phyloP scores from a whole-genome alignment of 1,140 invertebrate species.

The Cydia fagiglandana region DNA sequence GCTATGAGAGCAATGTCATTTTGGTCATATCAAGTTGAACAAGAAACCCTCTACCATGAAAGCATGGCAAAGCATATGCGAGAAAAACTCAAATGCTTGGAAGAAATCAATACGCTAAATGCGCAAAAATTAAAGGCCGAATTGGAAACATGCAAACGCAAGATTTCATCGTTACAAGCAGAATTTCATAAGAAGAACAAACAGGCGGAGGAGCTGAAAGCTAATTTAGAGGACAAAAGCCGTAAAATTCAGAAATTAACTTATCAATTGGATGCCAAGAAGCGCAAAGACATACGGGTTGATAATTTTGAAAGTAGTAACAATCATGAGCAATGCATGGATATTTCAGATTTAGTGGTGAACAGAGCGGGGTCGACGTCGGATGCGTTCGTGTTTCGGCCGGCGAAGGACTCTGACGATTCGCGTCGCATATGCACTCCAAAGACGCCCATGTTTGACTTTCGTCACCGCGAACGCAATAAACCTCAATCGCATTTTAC shows the following conservation, averaged over 20 bases:
- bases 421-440: slow-evolving; percentile 63
- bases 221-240: slow-evolving; percentile 68
- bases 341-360: slow-evolving; percentile 67
- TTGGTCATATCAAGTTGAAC: slow-evolving; percentile 79
- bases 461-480: slow-evolving; percentile 51
- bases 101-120: slow-evolving; percentile 71
- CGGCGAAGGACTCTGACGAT: slow-evolving; percentile 59
- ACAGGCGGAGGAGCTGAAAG: slow-evolving; percentile 69
- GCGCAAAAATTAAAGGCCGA: slow-evolving; percentile 73
- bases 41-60: slow-evolving; percentile 75
- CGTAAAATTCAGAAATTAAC: slow-evolving; percentile 74
- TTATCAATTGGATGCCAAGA: slow-evolving; percentile 69
- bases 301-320: slow-evolving; percentile 55
- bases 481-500: slow-evolving; percentile 59
- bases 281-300: slow-evolving; percentile 66
- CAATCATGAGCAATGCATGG: slow-evolving; percentile 60
- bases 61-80: slow-evolving; percentile 69
- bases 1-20: slow-evolving; percentile 79
- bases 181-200: slow-evolving; percentile 72
- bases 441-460: slow-evolving; percentile 69
- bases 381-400: slow-evolving; percentile 66
- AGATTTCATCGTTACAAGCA: slow-evolving; percentile 65
- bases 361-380: slow-evolving; percentile 55
- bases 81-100: slow-evolving; percentile 70
- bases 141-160: slow-evolving; percentile 71